Percentiles rank a stretch among this genome's conserved stretches.
These are phyloP conservation scores for Hipposideros larvatus DNA, from an alignment of 2,797 vertebrate genomes.

Conservation along the genomic window DNA sequence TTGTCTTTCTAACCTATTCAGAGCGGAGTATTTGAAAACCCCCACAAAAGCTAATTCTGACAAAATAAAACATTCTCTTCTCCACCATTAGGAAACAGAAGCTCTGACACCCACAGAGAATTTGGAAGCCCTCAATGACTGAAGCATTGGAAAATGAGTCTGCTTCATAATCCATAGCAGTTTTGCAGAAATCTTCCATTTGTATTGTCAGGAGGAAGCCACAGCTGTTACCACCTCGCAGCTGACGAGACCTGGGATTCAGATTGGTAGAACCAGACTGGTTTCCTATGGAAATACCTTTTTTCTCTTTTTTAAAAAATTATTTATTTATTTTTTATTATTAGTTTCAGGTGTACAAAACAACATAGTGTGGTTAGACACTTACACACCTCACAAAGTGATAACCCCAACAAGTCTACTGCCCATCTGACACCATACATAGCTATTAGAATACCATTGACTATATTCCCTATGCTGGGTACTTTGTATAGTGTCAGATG, in stretches of 20 bases:
- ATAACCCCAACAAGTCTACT: too few relatives aligned
- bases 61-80: conserved; percentile 72
- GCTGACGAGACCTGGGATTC: conserved; percentile 57
- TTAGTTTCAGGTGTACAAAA: too few relatives aligned
- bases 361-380: too few relatives aligned
- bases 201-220: conserved; percentile 63
- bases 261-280: conserved; percentile 48
- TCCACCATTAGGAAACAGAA: conserved; percentile 70
- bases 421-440: too few relatives aligned
- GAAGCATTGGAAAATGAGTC: conserved; percentile 59
- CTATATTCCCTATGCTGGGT: too few relatives aligned
- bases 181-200: conserved; percentile 71
- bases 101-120: conserved; percentile 72
- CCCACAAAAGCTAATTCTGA: conserved; percentile 65
- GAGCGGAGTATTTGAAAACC: conserved; percentile 50
- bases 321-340: too few relatives aligned
- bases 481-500: too few relatives aligned
- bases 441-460: too few relatives aligned
- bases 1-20: conserved; percentile 56
- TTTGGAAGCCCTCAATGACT: conserved; percentile 72
- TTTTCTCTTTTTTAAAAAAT: too few relatives aligned
- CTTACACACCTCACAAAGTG: too few relatives aligned
- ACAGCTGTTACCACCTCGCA: conserved; percentile 60
- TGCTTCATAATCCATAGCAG: conserved; percentile 65
- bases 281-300: conserved; percentile 4